These are phyloP conservation scores for Scaptomyza flava DNA, from an alignment of 2,888 invertebrate genomes.

Conservation along the genomic window DNA sequence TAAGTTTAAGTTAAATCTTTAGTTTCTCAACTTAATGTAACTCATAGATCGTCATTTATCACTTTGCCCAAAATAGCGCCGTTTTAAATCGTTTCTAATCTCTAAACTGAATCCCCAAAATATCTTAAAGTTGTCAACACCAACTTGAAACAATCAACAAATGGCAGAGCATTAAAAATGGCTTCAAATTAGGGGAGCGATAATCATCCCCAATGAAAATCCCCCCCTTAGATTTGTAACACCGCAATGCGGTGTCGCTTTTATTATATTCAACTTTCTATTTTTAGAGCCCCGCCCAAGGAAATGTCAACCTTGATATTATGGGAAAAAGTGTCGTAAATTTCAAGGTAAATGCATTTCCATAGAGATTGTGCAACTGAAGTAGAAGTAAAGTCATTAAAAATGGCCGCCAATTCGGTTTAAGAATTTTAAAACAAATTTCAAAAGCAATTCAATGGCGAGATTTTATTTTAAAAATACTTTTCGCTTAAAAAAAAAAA, in stretches of 20 bases:
- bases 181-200: conserved; percentile 13
- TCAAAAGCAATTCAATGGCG: conserved; percentile 38
- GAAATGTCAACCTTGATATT: conserved; percentile 50
- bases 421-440: conserved; percentile 31
- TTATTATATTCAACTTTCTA: conserved; percentile 22
- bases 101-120: conserved; percentile 26
- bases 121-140: conserved; percentile 63
- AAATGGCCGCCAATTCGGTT: conserved; percentile 49
- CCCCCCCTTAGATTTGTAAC: conserved; percentile 1
- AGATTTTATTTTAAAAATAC: conserved; percentile 42
- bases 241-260: conserved; percentile 30
- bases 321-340: conserved; percentile 65
- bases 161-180: conserved; percentile 37
- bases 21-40: background rate
- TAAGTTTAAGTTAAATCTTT: background rate
- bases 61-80: background rate
- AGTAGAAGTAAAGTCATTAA: conserved; percentile 48
- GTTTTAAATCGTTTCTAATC: conserved; percentile 22
- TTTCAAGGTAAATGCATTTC: conserved; percentile 65
- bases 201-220: conserved; percentile 26
- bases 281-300: conserved; percentile 40
- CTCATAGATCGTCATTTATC: conserved; percentile 4
- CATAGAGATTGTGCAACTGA: conserved; percentile 5
- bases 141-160: conserved; percentile 43
- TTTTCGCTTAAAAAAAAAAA: conserved; percentile 64